These are phyloP conservation scores for Vidua macroura DNA, from an alignment of 2,113 vertebrate genomes.

Conservation along the genomic window DNA sequence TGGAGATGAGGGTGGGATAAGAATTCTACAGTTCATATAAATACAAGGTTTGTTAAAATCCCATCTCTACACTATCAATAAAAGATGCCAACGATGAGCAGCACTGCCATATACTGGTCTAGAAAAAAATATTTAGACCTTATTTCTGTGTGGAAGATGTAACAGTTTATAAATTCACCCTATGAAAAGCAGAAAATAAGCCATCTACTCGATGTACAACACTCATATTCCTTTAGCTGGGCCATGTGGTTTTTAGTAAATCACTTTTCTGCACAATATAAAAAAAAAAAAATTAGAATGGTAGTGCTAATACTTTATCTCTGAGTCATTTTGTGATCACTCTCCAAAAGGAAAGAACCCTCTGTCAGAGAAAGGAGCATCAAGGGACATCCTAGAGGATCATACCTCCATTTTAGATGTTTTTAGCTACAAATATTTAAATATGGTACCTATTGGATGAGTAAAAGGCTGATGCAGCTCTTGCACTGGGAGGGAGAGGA, in stretches of 20 bases:
- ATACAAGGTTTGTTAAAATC: not conserved
- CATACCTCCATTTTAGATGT: not conserved
- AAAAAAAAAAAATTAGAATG: not conserved
- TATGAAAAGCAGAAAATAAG: not conserved
- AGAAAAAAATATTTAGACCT: not conserved
- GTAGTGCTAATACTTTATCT: not conserved
- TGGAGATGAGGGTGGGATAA: not conserved
- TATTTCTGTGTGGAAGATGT: not conserved
- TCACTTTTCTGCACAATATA: not conserved
- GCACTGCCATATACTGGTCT: not conserved
- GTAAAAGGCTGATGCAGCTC: not conserved
- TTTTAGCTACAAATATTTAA: not conserved
- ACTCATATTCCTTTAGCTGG: not conserved
- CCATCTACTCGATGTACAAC: not conserved
- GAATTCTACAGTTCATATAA: not conserved
- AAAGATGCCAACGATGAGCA: not conserved
- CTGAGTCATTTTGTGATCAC: not conserved
- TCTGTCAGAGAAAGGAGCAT: not conserved
- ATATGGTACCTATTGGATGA: not conserved
- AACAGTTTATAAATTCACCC: not conserved
- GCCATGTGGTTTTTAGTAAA: not conserved
- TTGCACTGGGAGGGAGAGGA: not conserved
- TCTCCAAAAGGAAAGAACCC: not conserved
- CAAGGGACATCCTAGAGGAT: not conserved
- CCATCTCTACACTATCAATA: not conserved